Evolutionary conservation across 2,797 vertebrate species (phyloP), one percentile per base, ranked within the genome.

Genomic region (Pelochelys cantorii): DNA sequence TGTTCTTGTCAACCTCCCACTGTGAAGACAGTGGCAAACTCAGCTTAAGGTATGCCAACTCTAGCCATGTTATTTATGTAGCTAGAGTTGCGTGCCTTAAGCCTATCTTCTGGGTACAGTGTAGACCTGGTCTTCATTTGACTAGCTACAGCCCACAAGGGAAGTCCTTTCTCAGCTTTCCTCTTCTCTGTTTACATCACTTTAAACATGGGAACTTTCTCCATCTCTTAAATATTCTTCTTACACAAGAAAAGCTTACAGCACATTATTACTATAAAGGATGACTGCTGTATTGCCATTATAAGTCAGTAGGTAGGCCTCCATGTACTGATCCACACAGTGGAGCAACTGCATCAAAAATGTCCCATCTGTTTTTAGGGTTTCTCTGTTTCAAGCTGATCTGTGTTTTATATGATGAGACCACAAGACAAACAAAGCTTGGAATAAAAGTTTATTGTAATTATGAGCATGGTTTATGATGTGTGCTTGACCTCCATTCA

Each of bases 391-490:
- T 91, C 79, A 95, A 90, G 29, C 59, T 90, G 37, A 91, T 95
- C 57, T 89, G n/a, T 85, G n/a, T 90, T 93, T 92, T 87, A 90
- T 89, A 60, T 54, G 81, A 15, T 62, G 52, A 87, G 48, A 37
- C 8, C 22, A 57, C 90, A 95, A 94, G 88, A 95, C 92, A 94
- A 95, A 27, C 65, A 90, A 90, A 84, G 92, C 9, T 54, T 78
- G 86, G 20, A 87, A 95, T 95, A 94, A 97, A 96, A 93, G 79
- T 96, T 95, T 95, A 95, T 81, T 87, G 68, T 92, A 93, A 93
- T 96, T 90, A 84, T 83, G 54, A 83, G 52, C 18, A 71, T 57
- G 68, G 85, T 93, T 97, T 90, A 95, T 75, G 95, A 92, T 14
- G n/a, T 3, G 0, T 91, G 55, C 82, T 94, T 94, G 87, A 95